Evolutionary conservation across 1,140 invertebrate genomes (phyloP), one percentile per base, ranked within the genome.

Genomic region (Pogonomyrmex californicus): DNA sequence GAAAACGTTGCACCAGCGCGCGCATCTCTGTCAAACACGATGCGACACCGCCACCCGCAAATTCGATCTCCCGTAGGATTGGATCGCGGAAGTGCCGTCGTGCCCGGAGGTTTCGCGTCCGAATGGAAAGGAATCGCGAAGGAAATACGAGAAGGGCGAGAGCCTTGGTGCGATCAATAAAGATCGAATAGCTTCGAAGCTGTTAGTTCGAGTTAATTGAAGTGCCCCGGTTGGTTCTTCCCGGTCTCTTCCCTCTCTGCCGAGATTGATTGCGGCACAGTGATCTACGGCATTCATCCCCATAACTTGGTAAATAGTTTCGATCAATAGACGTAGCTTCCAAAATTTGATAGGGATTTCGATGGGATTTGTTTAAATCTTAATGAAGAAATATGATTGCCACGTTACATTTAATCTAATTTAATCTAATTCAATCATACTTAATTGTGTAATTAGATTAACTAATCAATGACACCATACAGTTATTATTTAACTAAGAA

Each of bases 1-100:
- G 86, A 77, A 92, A 90, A 85, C 86, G 75, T 87, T 87, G 68
- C 88, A 82, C 36, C 83, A 90, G 92, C 92, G 91, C 92, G 92
- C 92, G 91, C 92, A 92, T 89, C 86, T 88, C 79, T 81, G 51
- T 88, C 75, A 90, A 91, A 91, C 65, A 47, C 54, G 63, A 14
- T 66, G 6, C 63, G 49, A n/a, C 23, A 23, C 36, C 12, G 66
- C 41, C 23, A n/a, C 54, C 23, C 66, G 17, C 54, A 75, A 73
- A 83, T 83, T 83, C 58, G 41, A 83, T 51, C 79, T 60, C 17
- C n/a, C 68, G 23, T 17, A 47, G 79, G 23, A 83, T 83, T 60
- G 41, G 38, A 83, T 83, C 51, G 12, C 30, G n/a, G 47, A 81
- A 81, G 68, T 38, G n/a, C 12, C 62, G 9, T 56, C n/a, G 65